A percentile compares a stretch with the other conserved stretches of the same genome.
Conservation (phyloP, 2,113 vertebrate species). For the Tetrax tetrax region DNA sequence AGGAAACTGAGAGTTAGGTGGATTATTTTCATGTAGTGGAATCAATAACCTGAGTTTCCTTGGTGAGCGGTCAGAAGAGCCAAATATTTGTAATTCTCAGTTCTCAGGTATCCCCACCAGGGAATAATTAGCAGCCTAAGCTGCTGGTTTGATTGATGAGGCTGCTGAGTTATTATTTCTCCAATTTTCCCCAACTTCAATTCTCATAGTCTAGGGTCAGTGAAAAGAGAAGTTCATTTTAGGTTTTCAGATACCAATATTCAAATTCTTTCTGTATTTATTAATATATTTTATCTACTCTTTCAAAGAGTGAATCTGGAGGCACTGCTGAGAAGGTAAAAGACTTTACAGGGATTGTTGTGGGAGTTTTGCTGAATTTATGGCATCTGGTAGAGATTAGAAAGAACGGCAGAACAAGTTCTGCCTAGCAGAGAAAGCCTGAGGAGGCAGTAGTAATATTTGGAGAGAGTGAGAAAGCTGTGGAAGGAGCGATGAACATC, state of each 20-base stretch:
- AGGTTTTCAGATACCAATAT: not conserved
- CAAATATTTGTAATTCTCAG: slow-evolving; percentile 20
- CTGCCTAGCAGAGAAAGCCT: not conserved
- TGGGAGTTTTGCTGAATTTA: slow-evolving; percentile 16
- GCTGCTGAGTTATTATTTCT: slow-evolving; percentile 46
- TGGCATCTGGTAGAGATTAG: slow-evolving; percentile 25
- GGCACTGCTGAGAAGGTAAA: not conserved
- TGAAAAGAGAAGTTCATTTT: slow-evolving; percentile 7
- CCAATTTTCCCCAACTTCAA: slow-evolving; percentile 1
- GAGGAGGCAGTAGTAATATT: not conserved
- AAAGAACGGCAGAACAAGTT: not conserved
- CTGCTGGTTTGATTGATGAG: slow-evolving; percentile 60
- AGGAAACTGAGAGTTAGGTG: slow-evolving; percentile 21
- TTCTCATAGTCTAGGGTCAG: not conserved
- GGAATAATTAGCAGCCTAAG: slow-evolving; percentile 57
- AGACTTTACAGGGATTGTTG: not conserved
- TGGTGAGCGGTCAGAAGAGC: slow-evolving; percentile 36
- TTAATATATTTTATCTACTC: not conserved
- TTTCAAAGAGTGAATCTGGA: not conserved
- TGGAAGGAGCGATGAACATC: not conserved
- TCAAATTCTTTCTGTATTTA: not conserved
- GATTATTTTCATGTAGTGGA: slow-evolving; percentile 46
- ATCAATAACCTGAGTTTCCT: slow-evolving; percentile 51
- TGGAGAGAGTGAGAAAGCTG: not conserved
- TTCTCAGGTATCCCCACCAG: slow-evolving; percentile 6